Evolutionary conservation across 2,113 vertebrate species (phyloP).

Genomic region (Bolborhynchus lineola): DNA sequence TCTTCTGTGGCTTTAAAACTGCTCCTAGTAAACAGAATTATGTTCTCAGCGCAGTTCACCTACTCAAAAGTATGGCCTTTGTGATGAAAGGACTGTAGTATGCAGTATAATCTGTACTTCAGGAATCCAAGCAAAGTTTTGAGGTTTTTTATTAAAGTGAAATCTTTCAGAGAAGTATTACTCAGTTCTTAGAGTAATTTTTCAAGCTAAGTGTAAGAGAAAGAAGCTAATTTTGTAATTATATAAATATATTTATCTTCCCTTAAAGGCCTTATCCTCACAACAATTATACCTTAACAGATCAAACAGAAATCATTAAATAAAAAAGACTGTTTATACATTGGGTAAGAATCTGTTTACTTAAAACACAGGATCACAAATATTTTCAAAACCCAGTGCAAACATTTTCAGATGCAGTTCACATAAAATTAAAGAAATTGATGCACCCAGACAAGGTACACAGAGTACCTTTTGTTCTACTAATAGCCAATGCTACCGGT

Average conservation of each 20-base stretch:
- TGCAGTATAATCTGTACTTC: neutral
- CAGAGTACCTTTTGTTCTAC: rapidly evolving
- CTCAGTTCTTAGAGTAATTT: neutral
- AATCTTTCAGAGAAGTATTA: neutral
- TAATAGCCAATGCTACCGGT: neutral
- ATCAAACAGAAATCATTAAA: constrained; percentile 4
- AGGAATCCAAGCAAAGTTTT: neutral
- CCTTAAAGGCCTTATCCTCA: neutral
- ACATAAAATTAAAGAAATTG: neutral
- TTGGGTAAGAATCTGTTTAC: neutral
- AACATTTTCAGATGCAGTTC: neutral
- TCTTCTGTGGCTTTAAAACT: neutral
- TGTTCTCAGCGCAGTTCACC: neutral
- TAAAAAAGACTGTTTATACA: neutral
- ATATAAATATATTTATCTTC: constrained; percentile 10
- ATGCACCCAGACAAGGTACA: neutral
- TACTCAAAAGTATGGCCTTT: neutral
- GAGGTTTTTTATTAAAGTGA: neutral
- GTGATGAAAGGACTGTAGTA: neutral
- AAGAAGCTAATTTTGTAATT: neutral
- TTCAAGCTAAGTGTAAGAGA: neutral
- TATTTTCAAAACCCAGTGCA: neutral
- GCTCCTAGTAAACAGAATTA: neutral
- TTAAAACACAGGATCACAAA: neutral
- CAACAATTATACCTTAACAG: neutral